These are phyloP conservation scores for Poicephalus gulielmi DNA, from an alignment of 2,113 vertebrate genomes.

Conservation along the genomic window DNA sequence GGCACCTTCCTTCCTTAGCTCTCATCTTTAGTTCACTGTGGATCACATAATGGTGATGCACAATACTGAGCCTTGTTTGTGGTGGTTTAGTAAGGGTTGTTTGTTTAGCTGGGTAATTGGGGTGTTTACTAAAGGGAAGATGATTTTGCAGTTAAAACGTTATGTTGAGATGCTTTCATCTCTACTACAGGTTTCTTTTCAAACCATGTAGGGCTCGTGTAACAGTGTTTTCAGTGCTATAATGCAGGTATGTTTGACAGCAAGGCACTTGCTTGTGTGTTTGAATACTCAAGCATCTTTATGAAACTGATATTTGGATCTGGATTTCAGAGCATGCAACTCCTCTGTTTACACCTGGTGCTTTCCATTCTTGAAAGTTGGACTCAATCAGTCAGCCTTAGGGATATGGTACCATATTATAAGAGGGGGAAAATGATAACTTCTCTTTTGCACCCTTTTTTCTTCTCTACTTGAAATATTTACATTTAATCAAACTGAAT, in stretches of 20 bases:
- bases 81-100: background rate
- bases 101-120: background rate
- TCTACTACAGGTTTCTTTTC: background rate
- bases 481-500: background rate
- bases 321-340: background rate
- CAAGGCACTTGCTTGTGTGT: background rate
- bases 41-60: background rate
- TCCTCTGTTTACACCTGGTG: background rate
- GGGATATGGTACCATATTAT: background rate
- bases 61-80: background rate
- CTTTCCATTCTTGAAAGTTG: background rate
- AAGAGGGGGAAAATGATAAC: background rate
- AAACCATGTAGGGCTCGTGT: background rate
- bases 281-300: background rate
- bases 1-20: background rate
- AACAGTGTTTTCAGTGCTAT: background rate
- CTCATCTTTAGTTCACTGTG: background rate
- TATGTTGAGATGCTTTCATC: background rate
- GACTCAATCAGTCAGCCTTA: background rate
- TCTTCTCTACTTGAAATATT: background rate
- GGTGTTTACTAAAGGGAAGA: background rate
- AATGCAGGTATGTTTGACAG: background rate
- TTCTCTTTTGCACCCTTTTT: background rate
- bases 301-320: background rate
- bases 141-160: background rate